Base-by-base conservation (phyloP, 1,140 invertebrate genomes). In the Scaptomyza hsui region DNA sequence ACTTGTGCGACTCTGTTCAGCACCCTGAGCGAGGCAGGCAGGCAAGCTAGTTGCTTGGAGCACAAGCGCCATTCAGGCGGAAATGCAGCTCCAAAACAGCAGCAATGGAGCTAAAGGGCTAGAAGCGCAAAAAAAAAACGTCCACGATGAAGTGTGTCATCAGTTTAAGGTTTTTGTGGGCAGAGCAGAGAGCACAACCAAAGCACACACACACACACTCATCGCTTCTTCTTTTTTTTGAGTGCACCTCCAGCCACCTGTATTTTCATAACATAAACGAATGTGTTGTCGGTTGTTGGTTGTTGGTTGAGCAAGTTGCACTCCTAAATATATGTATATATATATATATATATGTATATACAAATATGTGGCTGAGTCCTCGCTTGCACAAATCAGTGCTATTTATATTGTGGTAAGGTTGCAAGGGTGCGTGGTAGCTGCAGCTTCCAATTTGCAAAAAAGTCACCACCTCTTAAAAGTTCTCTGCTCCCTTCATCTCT, bases 211-310 rank as follows among this genome's bases (percentile, higher is more conserved):
- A n/a, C n/a, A n/a, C n/a, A n/a, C n/a, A n/a, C n/a, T n/a, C n/a
- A n/a, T n/a, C n/a, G n/a, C n/a, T n/a, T n/a, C n/a, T n/a, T n/a
- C n/a, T n/a, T 37, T 37, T 35, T n/a, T 37, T 37, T 1, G 4
- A 37, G 32, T 37, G 32, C 56, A 42, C 12, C 19, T n/a, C 35
- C 68, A 12, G 48, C 61, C 49, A 49, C 37, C 55, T 59, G 68
- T 80, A 86, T 86, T 88, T 81, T 86, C 81, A 86, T 86, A 86
- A 86, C n/a, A n/a, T 86, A 86, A 86, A 86, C 82, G 88, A 86
- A 86, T 86, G 81, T 77, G 82, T 81, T 86, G 77, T 63, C n/a
- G n/a, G 74, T 71, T 82, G 69, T 86, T 85, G 81, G 81, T 74
- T 86, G 77, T 85, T 64, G 81, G 76, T 56, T 83, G 80, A 75